Evolutionary conservation across 2,797 vertebrate genomes (phyloP), one percentile per base, ranked within the genome.

Genomic region (Clarias pachynema): DNA sequence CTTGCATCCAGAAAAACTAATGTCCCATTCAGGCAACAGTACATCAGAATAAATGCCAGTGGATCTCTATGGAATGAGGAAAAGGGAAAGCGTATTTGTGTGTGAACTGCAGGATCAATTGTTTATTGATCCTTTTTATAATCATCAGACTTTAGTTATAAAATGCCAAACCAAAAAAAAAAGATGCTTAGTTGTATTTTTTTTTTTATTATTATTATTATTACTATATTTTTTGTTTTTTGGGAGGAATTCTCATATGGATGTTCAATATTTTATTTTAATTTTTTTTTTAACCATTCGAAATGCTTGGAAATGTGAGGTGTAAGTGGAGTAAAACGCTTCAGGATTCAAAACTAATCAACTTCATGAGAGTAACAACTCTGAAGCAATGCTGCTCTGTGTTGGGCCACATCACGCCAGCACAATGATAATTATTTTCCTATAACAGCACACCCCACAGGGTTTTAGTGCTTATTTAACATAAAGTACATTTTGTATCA

Each of bases 51-150:
- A 77, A 34, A 77, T 2, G 2, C 15, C 49, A 56, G 72, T 29
- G 29, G 72, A 53, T 74, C n/a, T 29, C n/a, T 16, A 10, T 2
- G 56, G 44, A 74, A 74, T 31, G 49, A 75, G 72, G 29, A 56
- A 75, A 75, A 56, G 49, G 72, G 72, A 73, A 73, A 20, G 72
- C 56, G 2, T 75, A n/a, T 74, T 74, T 74, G n/a, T 74, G n/a
- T 74, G 24, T 40, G 70, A 74, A 49, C 29, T 26, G 44, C 53
- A 26, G 44, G 72, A 56, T 56, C 5, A 0, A 6, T 29, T 53
- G 72, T 53, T 44, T 74, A 53, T 7, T 74, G 44, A 53, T 53
- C 26, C 37, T 44, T 22, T 53, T 74, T 53, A 74, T 53, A n/a
- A 74, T 74, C n/a, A 73, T 73, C 70, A 49, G 37, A 72, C 37